Conservation (phyloP, 2,797 vertebrate genomes). For the Centropyge bicolor region DNA sequence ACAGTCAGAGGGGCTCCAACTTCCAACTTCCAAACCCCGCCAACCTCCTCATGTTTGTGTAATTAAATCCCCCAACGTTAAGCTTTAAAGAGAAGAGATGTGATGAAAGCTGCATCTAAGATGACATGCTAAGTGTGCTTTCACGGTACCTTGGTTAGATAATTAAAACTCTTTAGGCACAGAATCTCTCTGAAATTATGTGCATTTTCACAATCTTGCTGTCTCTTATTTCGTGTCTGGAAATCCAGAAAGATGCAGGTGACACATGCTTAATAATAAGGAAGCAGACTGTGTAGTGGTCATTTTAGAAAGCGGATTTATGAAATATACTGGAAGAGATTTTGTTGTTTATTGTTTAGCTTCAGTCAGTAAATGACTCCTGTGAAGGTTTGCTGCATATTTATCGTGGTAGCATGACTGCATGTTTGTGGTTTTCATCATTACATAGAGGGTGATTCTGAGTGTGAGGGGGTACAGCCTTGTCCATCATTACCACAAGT, state of each 20-base stretch:
- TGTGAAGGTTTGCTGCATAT: background rate
- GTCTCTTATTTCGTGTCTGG: background rate
- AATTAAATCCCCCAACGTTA: slow-evolving; percentile 33
- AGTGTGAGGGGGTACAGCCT: slow-evolving; percentile 16
- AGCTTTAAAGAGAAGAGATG: slow-evolving; percentile 26
- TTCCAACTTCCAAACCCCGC: slow-evolving; percentile 25
- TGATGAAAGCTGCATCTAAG: slow-evolving; percentile 4
- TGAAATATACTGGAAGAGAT: background rate
- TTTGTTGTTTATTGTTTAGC: background rate
- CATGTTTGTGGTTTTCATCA: slow-evolving; percentile 16
- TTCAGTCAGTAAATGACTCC: background rate
- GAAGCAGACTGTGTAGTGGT: background rate
- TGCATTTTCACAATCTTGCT: background rate
- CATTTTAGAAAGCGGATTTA: background rate
- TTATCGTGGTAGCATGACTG: background rate
- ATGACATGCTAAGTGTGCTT: background rate
- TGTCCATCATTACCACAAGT: background rate
- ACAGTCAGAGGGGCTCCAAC: slow-evolving; percentile 26
- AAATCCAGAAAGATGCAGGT: background rate
- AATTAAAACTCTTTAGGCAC: background rate
- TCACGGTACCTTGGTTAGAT: background rate
- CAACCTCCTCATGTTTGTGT: slow-evolving; percentile 49
- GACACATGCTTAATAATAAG: background rate
- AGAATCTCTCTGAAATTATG: background rate
- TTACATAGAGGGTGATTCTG: slow-evolving; percentile 16